Evolutionary conservation across 2,113 vertebrate species (phyloP).

Genomic region (Sclerurus mexicanus): DNA sequence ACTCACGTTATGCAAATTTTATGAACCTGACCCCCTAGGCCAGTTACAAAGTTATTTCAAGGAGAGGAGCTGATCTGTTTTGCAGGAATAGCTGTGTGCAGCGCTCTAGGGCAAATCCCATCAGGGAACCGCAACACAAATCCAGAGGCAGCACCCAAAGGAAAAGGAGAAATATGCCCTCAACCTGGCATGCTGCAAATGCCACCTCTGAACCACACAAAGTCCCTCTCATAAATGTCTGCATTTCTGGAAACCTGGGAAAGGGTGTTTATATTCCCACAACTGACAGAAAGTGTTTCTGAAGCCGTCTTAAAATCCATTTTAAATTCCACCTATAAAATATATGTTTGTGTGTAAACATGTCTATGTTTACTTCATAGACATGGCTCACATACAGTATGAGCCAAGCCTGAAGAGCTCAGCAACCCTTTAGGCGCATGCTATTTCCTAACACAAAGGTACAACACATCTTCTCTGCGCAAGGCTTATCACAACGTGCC

Average conservation of each 20-base stretch:
- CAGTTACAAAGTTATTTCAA: conserved; percentile 6
- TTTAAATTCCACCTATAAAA: not conserved
- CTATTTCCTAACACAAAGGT: not conserved
- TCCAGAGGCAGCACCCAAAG: not conserved
- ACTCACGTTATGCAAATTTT: not conserved
- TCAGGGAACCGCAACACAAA: not conserved
- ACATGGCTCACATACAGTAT: not conserved
- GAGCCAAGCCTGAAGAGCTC: not conserved
- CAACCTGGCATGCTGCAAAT: not conserved
- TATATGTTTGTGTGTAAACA: not conserved
- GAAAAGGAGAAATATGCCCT: not conserved
- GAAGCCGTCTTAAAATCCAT: not conserved
- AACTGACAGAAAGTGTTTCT: not conserved
- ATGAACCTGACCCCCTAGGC: not conserved
- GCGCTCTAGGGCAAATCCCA: not conserved
- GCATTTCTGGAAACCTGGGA: not conserved
- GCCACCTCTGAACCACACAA: not conserved
- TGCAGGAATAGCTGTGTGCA: not conserved
- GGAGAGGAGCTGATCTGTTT: not conserved
- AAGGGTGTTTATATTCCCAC: rapidly evolving
- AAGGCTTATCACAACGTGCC: no score
- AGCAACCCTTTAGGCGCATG: not conserved
- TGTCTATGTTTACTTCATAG: not conserved
- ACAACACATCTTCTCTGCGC: not conserved
- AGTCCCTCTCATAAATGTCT: not conserved